Conservation (phyloP, 92 coral and sea anemone species). For the Nematostella vectensis region DNA sequence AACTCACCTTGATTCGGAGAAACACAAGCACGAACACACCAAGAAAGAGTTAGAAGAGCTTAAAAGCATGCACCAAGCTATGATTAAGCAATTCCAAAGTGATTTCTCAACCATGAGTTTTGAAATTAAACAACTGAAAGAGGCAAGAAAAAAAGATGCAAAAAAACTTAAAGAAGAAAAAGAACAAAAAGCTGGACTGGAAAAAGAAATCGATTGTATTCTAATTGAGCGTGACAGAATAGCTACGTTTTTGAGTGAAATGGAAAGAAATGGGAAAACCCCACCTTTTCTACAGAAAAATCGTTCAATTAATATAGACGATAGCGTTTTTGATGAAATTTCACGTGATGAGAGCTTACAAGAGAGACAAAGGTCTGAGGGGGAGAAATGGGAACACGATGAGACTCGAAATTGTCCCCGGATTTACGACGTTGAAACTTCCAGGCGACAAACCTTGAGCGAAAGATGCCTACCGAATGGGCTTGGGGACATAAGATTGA, state of each 20-base stretch:
- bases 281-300: no score
- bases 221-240: constrained; percentile 7
- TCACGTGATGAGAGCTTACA: background rate
- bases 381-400: background rate
- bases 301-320: no score
- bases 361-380: background rate
- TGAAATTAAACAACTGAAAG: constrained; percentile 19
- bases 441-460: no score
- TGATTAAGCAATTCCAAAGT: constrained; percentile 31
- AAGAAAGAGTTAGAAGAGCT: constrained; percentile 57
- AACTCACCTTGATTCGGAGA: constrained; percentile 26
- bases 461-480: no score
- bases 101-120: constrained; percentile 19
- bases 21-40: constrained; percentile 32
- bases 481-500: no score
- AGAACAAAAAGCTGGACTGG: background rate
- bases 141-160: constrained; percentile 6
- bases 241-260: background rate
- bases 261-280: constrained; percentile 9
- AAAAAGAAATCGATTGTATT: constrained; percentile 3
- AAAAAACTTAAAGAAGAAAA: constrained; percentile 9
- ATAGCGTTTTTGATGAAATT: background rate
- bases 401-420: background rate
- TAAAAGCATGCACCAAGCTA: constrained; percentile 45
- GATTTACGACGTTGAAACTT: background rate